Base-by-base conservation (phyloP, 1,140 invertebrate species). In the Lordiphosa stackelbergi region DNA sequence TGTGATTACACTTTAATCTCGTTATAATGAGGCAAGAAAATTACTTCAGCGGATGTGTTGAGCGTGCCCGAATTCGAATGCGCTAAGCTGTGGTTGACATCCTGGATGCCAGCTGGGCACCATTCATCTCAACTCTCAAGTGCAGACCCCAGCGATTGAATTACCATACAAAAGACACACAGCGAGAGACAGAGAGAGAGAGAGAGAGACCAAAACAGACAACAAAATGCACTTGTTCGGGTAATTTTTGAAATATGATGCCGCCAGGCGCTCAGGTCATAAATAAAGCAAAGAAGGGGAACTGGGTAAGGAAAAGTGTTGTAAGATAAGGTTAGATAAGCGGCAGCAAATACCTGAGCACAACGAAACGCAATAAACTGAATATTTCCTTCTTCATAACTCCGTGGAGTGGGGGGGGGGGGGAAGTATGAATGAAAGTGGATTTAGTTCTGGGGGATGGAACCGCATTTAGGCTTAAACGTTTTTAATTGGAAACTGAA, bases 271-370 rank as follows among this genome's bases (percentile, higher is more conserved):
- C 43, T 31, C 71, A 79, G 74, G 66, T 79, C 74, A 70, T 81
- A 79, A 79, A 81, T 64, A 79, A 79, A 64, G 38, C 48, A 55
- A 57, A 53, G 64, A 77, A 54, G 48, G 12, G 52, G 52, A 53
- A 43, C 28, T 16, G 12, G n/a, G 40, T 41, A 53, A 57, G 66
- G 60, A 74, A 46, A 81, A 79, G 74, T 74, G 75, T 75, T 79
- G 74, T 60, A 53, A 52, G 74, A 81, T 79, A 79, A 79, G 77
- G 75, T 79, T 81, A 79, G 74, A 79, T 79, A 79, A 79, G 74
- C 66, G 75, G 61, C 74, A 66, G 46, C 49, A 52, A 53, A 55
- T 53, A 54, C 46, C 68, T 51, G 31, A 4, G 10, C 8, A 16
- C 8, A 16, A n/a, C 5, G 19, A 37, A 11, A 35, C 38, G 56